Evolutionary conservation across 1,140 invertebrate species (phyloP).

Genomic region (Colletes gigas): DNA sequence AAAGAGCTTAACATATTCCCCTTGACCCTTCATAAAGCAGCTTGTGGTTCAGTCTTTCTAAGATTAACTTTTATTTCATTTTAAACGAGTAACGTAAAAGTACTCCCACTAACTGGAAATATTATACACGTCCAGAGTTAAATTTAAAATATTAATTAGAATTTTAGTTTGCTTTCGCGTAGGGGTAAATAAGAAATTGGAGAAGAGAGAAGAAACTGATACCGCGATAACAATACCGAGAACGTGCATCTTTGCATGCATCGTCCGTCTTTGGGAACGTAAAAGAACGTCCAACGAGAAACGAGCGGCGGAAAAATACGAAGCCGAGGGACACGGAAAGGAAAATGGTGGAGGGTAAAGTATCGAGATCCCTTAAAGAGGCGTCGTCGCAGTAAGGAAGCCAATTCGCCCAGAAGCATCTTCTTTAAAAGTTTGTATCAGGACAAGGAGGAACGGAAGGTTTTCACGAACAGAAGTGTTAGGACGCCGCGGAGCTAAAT

Average conservation of each 20-base stretch:
- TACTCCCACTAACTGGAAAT: no score
- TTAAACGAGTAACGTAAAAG: no score
- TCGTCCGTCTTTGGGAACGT: slow-evolving; percentile 29
- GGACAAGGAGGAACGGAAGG: slow-evolving; percentile 48
- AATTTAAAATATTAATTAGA: no score
- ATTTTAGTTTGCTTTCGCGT: no score
- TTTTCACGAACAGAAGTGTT: slow-evolving; percentile 60
- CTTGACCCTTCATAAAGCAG: no score
- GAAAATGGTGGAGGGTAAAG: slow-evolving; percentile 15
- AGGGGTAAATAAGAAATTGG: no score
- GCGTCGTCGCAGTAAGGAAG: slow-evolving; percentile 69
- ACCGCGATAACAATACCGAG: slow-evolving; percentile 70
- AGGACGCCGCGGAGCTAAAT: slow-evolving; percentile 70
- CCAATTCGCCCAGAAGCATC: slow-evolving; percentile 75
- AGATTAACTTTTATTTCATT: no score
- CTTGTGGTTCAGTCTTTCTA: no score
- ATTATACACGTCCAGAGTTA: no score
- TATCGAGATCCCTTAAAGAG: slow-evolving; percentile 64
- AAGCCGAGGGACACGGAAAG: background rate
- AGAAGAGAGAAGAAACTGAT: no score
- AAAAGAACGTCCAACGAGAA: slow-evolving; percentile 38
- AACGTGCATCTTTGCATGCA: slow-evolving; percentile 59
- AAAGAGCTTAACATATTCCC: no score
- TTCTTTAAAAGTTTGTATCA: slow-evolving; percentile 80
- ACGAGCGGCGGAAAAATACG: background rate